phyloP scores from a whole-genome alignment of 2,888 invertebrate genomes.

The Lepidocyrtinus sp. region DNA sequence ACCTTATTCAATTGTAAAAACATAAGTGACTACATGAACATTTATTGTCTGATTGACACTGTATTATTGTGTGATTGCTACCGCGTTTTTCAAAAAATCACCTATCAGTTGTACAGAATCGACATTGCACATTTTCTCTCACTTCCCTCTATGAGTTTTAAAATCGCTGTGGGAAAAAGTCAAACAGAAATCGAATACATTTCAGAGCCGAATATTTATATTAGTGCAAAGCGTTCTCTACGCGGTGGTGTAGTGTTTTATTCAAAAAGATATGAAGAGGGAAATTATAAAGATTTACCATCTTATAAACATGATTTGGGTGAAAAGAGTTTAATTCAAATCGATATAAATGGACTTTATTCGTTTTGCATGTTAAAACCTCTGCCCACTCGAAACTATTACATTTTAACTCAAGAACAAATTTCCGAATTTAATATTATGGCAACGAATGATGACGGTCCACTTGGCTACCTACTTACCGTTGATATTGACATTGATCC shows the following conservation, averaged over 20 bases:
- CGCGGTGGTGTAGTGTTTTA: constrained; percentile 1
- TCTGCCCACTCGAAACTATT: neutral
- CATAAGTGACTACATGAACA: neutral
- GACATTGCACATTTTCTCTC: neutral
- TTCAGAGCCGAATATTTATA: neutral
- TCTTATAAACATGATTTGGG: neutral
- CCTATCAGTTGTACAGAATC: neutral
- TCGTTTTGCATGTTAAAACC: neutral
- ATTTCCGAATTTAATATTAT: neutral
- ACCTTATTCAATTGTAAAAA: neutral
- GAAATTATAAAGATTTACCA: neutral
- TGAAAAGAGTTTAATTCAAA: neutral
- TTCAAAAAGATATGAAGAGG: neutral
- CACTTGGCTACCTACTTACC: neutral
- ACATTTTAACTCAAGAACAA: neutral
- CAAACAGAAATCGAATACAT: neutral
- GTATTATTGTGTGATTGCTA: neutral
- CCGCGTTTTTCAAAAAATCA: neutral
- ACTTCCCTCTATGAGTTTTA: neutral
- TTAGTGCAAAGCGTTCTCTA: neutral
- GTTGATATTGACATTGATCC: neutral
- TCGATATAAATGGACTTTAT: constrained; percentile 10
- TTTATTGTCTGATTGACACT: neutral
- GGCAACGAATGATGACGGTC: neutral
- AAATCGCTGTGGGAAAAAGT: neutral